Percentiles rank a stretch among this genome's conserved stretches.
Evolutionary conservation across 2,888 invertebrate species (phyloP).

Genomic region (Erynnis tages): DNA sequence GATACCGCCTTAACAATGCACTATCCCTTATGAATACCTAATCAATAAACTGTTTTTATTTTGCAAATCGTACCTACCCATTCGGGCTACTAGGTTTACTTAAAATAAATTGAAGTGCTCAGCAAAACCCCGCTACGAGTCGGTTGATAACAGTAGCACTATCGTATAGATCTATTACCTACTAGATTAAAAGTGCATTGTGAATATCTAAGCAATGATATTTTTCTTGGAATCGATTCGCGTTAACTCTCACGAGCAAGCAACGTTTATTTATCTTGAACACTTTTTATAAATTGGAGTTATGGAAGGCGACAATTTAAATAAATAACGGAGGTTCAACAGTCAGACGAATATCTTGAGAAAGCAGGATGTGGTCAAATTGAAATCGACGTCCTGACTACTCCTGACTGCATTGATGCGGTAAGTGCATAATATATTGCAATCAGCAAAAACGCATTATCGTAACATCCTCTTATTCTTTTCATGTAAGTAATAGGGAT

Average conservation of each 20-base stretch:
- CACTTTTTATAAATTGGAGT: too few relatives aligned
- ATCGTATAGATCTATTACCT: conserved; percentile 4
- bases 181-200: conserved; percentile 3
- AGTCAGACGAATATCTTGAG: conserved; percentile 64
- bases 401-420: conserved; percentile 62
- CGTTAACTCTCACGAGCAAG: too few relatives aligned
- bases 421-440: conserved; percentile 68
- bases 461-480: conserved; percentile 64
- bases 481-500: conserved; percentile 41
- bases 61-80: conserved; percentile 13
- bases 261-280: not conserved
- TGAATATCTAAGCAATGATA: conserved; percentile 1
- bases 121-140: too few relatives aligned
- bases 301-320: conserved; percentile 33
- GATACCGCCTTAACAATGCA: conserved; percentile 44
- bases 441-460: conserved; percentile 70
- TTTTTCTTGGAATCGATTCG: not conserved
- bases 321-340: conserved; percentile 45
- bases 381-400: conserved; percentile 72
- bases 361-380: conserved; percentile 77
- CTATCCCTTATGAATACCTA: conserved; percentile 43
- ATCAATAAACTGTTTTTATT: conserved; percentile 31
- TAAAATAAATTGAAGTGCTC: too few relatives aligned
- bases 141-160: too few relatives aligned
- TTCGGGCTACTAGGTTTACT: conserved; percentile 5